Percentiles rank a stretch among this genome's conserved stretches.
phyloP scores from a whole-genome alignment of 2,797 vertebrate genomes.

The Propithecus deckenii region DNA sequence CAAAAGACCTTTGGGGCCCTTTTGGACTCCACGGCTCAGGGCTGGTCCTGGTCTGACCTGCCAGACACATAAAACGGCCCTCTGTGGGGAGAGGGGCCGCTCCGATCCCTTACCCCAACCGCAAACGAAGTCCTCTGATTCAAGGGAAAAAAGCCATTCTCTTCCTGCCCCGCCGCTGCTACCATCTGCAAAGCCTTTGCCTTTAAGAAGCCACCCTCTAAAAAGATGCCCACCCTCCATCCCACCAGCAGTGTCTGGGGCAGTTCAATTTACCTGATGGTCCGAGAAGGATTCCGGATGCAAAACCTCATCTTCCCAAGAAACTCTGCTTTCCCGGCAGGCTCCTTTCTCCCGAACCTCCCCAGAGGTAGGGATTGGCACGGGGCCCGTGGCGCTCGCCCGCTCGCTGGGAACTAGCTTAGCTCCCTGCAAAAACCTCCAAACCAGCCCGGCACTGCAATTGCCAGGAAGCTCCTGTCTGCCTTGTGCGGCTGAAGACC shows the following conservation, averaged over 20 bases:
- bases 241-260: background rate
- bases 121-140: conserved; percentile 34
- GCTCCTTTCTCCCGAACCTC: background rate
- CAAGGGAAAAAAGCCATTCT: background rate
- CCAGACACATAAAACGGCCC: background rate
- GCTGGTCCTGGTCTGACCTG: background rate
- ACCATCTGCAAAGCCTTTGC: conserved; percentile 55
- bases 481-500: conserved; percentile 55
- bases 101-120: conserved; percentile 31
- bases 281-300: conserved; percentile 49
- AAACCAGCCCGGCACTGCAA: conserved; percentile 34
- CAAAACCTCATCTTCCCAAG: conserved; percentile 66
- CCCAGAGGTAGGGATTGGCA: conserved; percentile 45
- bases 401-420: background rate
- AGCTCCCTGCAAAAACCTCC: background rate
- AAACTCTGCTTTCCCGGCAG: conserved; percentile 46
- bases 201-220: background rate
- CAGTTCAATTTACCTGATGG: conserved; percentile 70
- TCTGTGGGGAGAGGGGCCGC: background rate
- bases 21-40: background rate
- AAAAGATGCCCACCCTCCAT: background rate
- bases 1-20: background rate
- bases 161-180: background rate
- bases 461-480: conserved; percentile 68
- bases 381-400: conserved; percentile 44